Base-by-base conservation (phyloP, 2,888 invertebrate genomes). In the Mesoligia furuncula region DNA sequence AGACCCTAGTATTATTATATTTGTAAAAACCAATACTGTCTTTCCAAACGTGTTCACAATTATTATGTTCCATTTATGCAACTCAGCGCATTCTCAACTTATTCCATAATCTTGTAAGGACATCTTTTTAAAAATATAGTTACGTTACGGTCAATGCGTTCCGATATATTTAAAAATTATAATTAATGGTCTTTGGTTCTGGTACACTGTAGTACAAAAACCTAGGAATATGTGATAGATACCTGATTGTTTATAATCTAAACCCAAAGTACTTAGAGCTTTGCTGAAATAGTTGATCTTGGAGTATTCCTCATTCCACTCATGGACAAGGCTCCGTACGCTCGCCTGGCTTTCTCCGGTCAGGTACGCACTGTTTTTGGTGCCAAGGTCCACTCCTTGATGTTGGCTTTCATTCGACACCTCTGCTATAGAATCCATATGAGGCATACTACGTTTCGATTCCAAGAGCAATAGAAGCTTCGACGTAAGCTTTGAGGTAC, bases 301-400 rank as follows among this genome's bases (percentile, higher is more conserved):
- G n/a, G 95, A 95, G 0, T 92, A 83, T 17, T 94, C 93, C 2
- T 31, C 27, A 59, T 90, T 11, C 93, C 93, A 93, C 0, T 90
- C 89, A 51, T 13, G 57, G 17, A 1, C 0, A 1, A 31, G 20
- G 77, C 91, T 93, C 65, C 0, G 13, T 11, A 20, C 0, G 15
- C 62, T 73, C 4, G 0, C 27, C 11, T 24, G 17, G 62, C 17
- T 54, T 4, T 45, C 48, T 51, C 17, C 27, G 15, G 13, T 11
- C 24, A 27, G 1, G 45, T 80, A 45, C 13, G 62, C 81, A 24
- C 62, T 73, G 36, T 54, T 15, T 7, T n/a, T 61, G 11, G 2
- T 8, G 75, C 0, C 4, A 42, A 3, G 4, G 11, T 45, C 11
- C n/a, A 4, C 1, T n/a, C 6, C 31, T 15, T n/a, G 36, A 6